Evolutionary conservation across 2,113 vertebrate species (phyloP).

Genomic region (Rhea americana): DNA sequence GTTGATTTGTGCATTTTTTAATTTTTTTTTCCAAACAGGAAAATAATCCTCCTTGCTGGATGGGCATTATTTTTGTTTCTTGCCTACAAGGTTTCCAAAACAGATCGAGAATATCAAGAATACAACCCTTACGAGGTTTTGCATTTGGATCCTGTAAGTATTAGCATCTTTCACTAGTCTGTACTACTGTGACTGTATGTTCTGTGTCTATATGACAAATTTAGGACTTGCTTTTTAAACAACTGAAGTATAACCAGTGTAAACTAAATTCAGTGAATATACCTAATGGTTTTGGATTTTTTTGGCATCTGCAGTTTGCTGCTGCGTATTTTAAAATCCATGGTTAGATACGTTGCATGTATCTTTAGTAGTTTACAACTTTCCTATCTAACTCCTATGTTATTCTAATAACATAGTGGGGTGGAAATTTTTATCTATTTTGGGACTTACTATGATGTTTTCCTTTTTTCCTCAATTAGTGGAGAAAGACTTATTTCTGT

Average conservation of each 20-base stretch:
- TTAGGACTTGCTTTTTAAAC: not conserved
- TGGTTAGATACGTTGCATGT: accelerated
- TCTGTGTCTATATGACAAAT: not conserved
- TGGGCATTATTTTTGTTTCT: slow-evolving; percentile 97
- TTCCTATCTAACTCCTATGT: not conserved
- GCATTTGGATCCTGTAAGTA: slow-evolving; percentile 92
- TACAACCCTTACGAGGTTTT: slow-evolving; percentile 98
- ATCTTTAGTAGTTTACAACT: not conserved
- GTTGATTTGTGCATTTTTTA: slow-evolving; percentile 2
- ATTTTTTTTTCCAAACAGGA: slow-evolving; percentile 81
- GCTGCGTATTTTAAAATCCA: not conserved
- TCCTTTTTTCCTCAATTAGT: not conserved
- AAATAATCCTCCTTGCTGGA: slow-evolving; percentile 91
- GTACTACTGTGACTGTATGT: not conserved
- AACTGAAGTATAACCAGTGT: not conserved
- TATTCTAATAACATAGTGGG: not conserved
- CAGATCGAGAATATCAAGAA: slow-evolving; percentile 97
- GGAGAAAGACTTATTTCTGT: not conserved
- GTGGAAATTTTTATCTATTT: not conserved
- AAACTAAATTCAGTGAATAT: not conserved
- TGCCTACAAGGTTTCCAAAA: slow-evolving; percentile 97
- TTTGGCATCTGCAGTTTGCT: not conserved
- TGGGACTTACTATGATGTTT: not conserved
- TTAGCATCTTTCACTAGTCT: not conserved
- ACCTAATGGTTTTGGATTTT: not conserved